Evolutionary conservation across 2,888 invertebrate genomes (phyloP), one percentile per base, ranked within the genome.

Genomic region (Flexamia atlantica): DNA sequence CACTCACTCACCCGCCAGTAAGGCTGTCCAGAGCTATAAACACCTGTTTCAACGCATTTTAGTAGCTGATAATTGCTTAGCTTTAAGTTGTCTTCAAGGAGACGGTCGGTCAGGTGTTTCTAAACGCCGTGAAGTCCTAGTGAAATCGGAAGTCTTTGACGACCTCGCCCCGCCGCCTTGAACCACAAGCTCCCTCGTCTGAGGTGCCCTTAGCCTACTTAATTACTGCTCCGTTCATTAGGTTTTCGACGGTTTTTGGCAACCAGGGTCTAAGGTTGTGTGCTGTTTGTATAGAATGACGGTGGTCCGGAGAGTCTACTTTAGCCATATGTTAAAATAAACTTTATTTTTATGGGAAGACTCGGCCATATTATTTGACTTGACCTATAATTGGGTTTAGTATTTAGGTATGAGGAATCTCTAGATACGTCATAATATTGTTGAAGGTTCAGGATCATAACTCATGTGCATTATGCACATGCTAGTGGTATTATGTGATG

Each of bases 111-210:
- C 57, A 20, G 23, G 23, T 57, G 57, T 57, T 57, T 4, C 57
- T 57, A 20, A 57, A 23, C 57, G 57, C 14, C 57, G 57, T 57
- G 57, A 57, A 57, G 57, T 57, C 57, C 23, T 17, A 12, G 57
- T 3, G 57, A 57, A 57, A 57, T 57, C 57, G 57, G 57, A 57
- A 57, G 57, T 57, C 57, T 20, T 17, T 3, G 36, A 3, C 57
- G 57, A 3, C 57, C 57, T 57, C 57, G 57, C 57, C 57, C 57
- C 9, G 14, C 57, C 3, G 57, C 57, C 57, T 23, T 57, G 57
- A 57, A 57, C 57, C 57, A 57, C 57, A 23, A 57, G 57, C 57
- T n/a, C 57, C 57, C 20, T 57, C 57, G 20, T 23, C 57, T 23
- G 57, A 50, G 57, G 4, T 12, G 57, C 57, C 57, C 57, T 57